Evolutionary conservation across 2,797 vertebrate genomes (phyloP).

Genomic region (Peromyscus melanophrys): DNA sequence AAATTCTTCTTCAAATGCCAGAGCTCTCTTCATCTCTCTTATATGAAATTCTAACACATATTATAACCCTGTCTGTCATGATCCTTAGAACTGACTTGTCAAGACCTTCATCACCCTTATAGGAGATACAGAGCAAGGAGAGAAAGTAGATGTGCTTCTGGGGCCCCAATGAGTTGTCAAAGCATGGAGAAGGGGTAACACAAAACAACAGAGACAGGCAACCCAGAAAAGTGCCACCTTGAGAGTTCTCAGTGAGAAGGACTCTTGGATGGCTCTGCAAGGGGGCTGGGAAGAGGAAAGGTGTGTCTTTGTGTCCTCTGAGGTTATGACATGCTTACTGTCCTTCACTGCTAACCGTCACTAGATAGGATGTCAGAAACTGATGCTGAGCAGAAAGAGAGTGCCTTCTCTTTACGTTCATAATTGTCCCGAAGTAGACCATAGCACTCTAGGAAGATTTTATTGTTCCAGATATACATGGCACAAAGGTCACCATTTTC

Average conservation of each 20-base stretch:
- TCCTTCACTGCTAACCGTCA: neutral
- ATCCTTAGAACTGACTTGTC: neutral
- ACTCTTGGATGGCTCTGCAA: neutral
- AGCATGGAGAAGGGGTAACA: neutral
- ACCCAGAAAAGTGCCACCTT: no score
- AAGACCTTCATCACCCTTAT: neutral
- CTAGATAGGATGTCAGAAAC: neutral
- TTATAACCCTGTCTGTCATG: neutral
- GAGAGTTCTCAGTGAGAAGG: neutral
- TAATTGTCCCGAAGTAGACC: neutral
- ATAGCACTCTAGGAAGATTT: neutral
- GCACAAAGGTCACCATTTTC: neutral
- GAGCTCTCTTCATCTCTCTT: neutral
- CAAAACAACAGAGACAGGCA: neutral
- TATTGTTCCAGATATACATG: neutral
- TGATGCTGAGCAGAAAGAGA: neutral
- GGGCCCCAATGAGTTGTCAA: neutral
- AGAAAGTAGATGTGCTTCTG: neutral
- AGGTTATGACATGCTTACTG: neutral
- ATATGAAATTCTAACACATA: conserved; percentile 32
- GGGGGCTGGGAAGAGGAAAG: neutral
- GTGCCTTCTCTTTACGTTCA: neutral
- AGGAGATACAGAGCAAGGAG: neutral
- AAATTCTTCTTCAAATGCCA: conserved; percentile 22
- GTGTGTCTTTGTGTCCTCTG: neutral